A percentile compares a stretch with the other conserved stretches of the same genome.
phyloP scores from a whole-genome alignment of 2,888 invertebrate species.

The Magallana nippona region DNA sequence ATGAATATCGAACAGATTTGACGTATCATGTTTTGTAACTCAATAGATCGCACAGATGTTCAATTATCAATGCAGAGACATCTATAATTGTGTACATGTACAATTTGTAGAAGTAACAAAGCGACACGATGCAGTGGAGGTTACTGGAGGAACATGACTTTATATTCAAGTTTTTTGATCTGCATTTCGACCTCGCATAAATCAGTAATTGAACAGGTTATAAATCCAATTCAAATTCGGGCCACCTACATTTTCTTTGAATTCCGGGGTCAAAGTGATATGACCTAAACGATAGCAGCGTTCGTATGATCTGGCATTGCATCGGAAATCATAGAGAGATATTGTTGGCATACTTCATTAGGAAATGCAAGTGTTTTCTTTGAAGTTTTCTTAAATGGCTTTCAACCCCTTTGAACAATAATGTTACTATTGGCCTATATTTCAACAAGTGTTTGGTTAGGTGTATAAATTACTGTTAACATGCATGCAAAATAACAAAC shows the following conservation, averaged over 20 bases:
- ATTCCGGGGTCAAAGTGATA: not conserved
- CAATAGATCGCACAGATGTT: not conserved
- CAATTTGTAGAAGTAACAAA: too few species aligned
- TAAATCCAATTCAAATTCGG: not conserved
- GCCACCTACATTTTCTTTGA: constrained; percentile 17
- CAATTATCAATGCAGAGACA: not conserved
- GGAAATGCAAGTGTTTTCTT: constrained; percentile 27
- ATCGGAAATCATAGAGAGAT: constrained; percentile 1
- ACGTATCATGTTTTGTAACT: not conserved
- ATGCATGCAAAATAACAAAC: constrained; percentile 8
- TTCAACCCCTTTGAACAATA: not conserved
- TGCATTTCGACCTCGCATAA: not conserved
- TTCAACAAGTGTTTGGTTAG: not conserved
- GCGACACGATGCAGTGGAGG: too few species aligned
- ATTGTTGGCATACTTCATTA: constrained; percentile 26
- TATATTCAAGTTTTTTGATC: not conserved
- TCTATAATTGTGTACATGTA: too few species aligned
- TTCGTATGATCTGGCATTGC: not conserved
- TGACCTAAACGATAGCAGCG: not conserved
- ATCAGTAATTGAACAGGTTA: not conserved
- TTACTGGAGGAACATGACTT: not conserved
- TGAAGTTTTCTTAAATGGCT: constrained; percentile 16
- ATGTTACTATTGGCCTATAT: not conserved
- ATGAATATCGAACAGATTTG: not conserved
- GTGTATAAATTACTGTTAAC: not conserved